These are phyloP conservation scores for Sebastes alutus DNA, from an alignment of 2,797 vertebrate genomes.

Conservation along the genomic window DNA sequence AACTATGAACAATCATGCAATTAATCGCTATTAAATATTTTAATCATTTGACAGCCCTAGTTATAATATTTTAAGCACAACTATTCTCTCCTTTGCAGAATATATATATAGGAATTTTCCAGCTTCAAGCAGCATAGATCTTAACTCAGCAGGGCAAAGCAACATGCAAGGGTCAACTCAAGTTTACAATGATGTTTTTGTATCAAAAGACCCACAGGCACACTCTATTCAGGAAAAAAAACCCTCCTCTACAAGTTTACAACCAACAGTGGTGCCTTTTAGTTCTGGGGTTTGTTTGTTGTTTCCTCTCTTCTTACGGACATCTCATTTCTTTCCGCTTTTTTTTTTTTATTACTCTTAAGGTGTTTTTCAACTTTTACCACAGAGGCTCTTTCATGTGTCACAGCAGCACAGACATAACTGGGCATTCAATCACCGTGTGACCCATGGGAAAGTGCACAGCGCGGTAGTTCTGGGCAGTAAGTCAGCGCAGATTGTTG, in stretches of 20 bases:
- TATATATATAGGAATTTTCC: slow-evolving; percentile 46
- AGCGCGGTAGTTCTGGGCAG: slow-evolving; percentile 62
- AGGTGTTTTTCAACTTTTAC: slow-evolving; percentile 68
- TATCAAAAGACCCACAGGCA: slow-evolving; percentile 48
- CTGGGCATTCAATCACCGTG: slow-evolving; percentile 66
- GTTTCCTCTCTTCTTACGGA: slow-evolving; percentile 59
- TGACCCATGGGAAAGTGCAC: slow-evolving; percentile 64
- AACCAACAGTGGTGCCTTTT: slow-evolving; percentile 68
- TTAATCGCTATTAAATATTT: too few relatives aligned
- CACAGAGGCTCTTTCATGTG: slow-evolving; percentile 74
- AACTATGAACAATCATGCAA: too few relatives aligned
- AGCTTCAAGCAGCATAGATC: slow-evolving; percentile 36
- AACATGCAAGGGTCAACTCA: slow-evolving; percentile 61
- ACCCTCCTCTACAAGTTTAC: slow-evolving; percentile 33
- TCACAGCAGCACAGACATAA: slow-evolving; percentile 63
- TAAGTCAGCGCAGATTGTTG: slow-evolving; percentile 73
- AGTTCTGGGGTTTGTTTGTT: slow-evolving; percentile 58
- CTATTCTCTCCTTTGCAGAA: background rate
- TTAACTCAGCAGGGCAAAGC: slow-evolving; percentile 29
- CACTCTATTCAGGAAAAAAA: slow-evolving; percentile 42
- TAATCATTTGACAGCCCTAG: too few relatives aligned
- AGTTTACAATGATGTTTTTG: slow-evolving; percentile 72
- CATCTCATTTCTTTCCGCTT: slow-evolving; percentile 52
- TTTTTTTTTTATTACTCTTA: slow-evolving; percentile 49
- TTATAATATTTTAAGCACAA: background rate